These are phyloP conservation scores for Aphodius granarius DNA, from an alignment of 2,888 invertebrate species.

Conservation along the genomic window DNA sequence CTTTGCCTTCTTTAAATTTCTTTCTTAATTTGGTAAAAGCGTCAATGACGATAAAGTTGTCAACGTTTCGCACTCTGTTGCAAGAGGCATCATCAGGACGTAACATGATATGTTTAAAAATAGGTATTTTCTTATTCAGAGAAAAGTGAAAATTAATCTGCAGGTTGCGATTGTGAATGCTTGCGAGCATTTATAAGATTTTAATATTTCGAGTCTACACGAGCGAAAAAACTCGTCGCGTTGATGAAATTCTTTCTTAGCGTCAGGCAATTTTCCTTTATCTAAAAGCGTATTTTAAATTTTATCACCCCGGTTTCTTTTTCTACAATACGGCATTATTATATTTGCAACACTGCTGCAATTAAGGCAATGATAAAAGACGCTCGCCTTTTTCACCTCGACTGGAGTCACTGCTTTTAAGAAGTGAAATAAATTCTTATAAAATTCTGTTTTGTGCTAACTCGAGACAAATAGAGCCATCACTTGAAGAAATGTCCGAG, in stretches of 20 bases:
- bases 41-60: too few relatives aligned
- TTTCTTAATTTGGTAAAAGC: too few relatives aligned
- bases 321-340: neutral
- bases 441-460: neutral
- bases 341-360: neutral
- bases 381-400: neutral
- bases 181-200: neutral
- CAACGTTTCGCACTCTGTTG: too few relatives aligned
- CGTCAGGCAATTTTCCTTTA: neutral
- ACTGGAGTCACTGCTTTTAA: neutral
- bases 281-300: neutral
- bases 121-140: too few relatives aligned
- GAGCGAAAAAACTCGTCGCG: neutral
- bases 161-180: neutral
- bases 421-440: neutral
- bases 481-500: too few relatives aligned
- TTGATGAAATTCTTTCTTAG: neutral
- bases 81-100: too few relatives aligned
- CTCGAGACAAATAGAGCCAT: neutral
- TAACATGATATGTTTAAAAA: too few relatives aligned
- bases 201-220: neutral
- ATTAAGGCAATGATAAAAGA: neutral
- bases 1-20: conserved; percentile 66
- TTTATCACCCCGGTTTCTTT: neutral
- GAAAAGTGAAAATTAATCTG: too few relatives aligned